Evolutionary conservation across 2,888 invertebrate genomes (phyloP), one percentile per base, ranked within the genome.

Genomic region (Laothoe populi): DNA sequence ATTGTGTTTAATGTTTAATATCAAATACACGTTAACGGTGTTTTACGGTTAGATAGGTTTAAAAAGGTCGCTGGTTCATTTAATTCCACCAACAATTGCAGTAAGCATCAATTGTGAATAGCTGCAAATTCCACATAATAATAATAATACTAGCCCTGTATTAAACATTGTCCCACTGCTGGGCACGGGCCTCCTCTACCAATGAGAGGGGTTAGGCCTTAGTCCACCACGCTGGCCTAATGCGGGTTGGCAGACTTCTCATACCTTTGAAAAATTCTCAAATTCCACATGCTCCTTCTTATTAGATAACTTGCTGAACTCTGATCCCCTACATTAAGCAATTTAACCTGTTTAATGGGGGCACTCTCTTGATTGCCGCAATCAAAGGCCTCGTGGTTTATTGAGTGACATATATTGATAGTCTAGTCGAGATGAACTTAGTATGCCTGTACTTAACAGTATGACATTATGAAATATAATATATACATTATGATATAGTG

Each of bases 301-400:
- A 82, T 84, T 84, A 86, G 86, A 89, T 88, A 88, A 80, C 78
- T 65, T 69, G 73, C 71, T 86, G 88, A 88, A 81, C 88, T 74
- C 74, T 66, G 74, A 87, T 85, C 88, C 85, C 78, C 78, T 70
- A 72, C 78, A 83, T 89, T 84, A 87, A 86, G 84, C 83, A 88
- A 89, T 86, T 89, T 82, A 87, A 82, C 83, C 82, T 77, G 78
- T 83, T 67, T 72, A 81, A 77, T 70, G 64, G 70, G 68, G 69
- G 64, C 69, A 70, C 70, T 68, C 70, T 59, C 73, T 69, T 75
- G 77, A 79, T 79, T 82, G 79, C 70, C 57, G 70, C 79, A 81
- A 80, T 79, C 76, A 72, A 66, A 45, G 58, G 40, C 48, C 46
- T 45, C 58, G 60, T 61, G 60, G 60, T 53, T 61, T 49, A 26